Evolutionary conservation across 2,888 invertebrate species (phyloP), one percentile per base, ranked within the genome.

Genomic region (Hetaerina titia): DNA sequence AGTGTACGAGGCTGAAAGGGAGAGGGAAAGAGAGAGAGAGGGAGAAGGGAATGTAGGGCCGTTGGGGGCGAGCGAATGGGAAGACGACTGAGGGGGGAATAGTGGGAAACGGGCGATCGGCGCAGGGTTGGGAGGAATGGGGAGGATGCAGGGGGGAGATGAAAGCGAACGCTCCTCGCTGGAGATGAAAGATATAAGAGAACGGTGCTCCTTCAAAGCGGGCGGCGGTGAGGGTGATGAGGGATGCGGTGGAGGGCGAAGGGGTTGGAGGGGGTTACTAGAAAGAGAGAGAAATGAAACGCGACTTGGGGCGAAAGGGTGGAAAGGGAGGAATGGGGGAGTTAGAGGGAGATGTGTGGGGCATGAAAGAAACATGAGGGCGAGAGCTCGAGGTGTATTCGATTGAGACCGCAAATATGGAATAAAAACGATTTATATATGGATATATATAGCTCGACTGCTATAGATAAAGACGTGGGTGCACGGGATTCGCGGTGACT

Each of bases 321-420:
- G 60, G 45, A 11, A 25, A 25, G 63, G n/a, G 58, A 60, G 90
- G 58, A 19, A 19, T 19, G 17, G 45, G 15, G 25, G 90, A 90
- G 60, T 15, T 22, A 0, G 60, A n/a, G n/a, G 58, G 1, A n/a
- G 89, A 58, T 22, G 57, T 0, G 25, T 17, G 90, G 31, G 31
- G 90, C 31, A 63, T 60, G 90, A 63, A 60, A 90, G 64, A 45
- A 64, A 45, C 31, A 45, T 63, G 90, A 63, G 64, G 58, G 57
- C 88, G 90, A 60, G 58, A 60, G 64, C 45, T 90, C 81, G 31
- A 81, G 56, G 69, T 69, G 92, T n/a, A 17, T 69, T 31, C 64
- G 92, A 92, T 92, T 92, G 92, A 92, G 92, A 69, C 92, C 57
- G 92, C 92, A 92, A 92, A 92, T 92, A 92, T 92, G 92, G 69